Evolutionary conservation across 2,888 invertebrate genomes (phyloP).

Genomic region (Sinodicranocentrus sp.): DNA sequence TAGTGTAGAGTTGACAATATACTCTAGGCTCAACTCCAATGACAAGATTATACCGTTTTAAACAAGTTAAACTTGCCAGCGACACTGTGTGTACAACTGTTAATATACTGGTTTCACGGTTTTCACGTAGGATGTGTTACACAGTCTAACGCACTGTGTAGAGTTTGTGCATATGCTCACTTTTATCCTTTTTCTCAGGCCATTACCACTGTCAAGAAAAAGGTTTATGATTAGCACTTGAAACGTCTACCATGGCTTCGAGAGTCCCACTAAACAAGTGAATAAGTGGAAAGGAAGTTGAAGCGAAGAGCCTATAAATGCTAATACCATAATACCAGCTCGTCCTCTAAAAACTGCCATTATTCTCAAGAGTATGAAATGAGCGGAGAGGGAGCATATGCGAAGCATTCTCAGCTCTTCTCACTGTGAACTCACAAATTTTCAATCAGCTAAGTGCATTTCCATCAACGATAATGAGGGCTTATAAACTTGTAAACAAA

Average conservation of each 20-base stretch:
- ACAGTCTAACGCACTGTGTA: background rate
- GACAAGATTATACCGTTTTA: constrained; percentile 10
- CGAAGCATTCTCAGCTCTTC: no score
- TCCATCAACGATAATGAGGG: constrained; percentile 64
- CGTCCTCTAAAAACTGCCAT: constrained; percentile 4
- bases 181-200: constrained; percentile 15
- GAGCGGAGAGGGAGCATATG: background rate
- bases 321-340: constrained; percentile 43
- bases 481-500: constrained; percentile 55
- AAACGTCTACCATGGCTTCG: constrained; percentile 1
- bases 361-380: constrained; percentile 38
- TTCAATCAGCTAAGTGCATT: constrained; percentile 67
- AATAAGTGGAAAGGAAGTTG: constrained; percentile 33
- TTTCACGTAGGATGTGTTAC: no score
- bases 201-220: constrained; percentile 57
- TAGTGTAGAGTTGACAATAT: no score
- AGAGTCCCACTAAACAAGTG: constrained; percentile 42
- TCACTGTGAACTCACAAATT: constrained; percentile 25
- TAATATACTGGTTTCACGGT: background rate
- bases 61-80: no score
- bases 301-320: constrained; percentile 53
- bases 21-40: constrained; percentile 14
- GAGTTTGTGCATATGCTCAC: background rate
- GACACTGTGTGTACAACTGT: background rate
- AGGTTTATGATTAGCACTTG: constrained; percentile 56